phyloP scores from a whole-genome alignment of 2,797 vertebrate species.

The Leucoraja ocellata region DNA sequence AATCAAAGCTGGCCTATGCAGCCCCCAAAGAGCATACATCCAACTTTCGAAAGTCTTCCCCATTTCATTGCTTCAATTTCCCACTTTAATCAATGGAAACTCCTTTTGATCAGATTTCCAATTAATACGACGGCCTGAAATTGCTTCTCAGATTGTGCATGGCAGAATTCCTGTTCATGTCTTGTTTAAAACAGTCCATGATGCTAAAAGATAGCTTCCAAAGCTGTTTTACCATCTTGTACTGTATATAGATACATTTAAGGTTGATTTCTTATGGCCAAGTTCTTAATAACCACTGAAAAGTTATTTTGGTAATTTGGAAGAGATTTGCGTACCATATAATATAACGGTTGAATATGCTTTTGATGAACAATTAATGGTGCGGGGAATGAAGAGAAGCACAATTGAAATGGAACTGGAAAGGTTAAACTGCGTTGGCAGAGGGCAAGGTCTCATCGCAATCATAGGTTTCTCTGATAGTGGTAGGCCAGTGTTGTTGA shows the following conservation, averaged over 20 bases:
- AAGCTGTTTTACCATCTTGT: neutral
- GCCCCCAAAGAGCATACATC: neutral
- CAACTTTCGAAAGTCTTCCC: neutral
- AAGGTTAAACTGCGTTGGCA: neutral
- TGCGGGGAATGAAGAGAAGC: neutral
- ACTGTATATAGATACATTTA: neutral
- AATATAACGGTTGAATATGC: neutral
- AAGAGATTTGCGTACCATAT: neutral
- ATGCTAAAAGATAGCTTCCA: neutral
- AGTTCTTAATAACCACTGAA: neutral
- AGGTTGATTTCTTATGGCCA: neutral
- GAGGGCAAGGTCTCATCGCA: neutral
- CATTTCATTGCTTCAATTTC: neutral
- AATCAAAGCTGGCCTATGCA: neutral
- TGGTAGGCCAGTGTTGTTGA: neutral
- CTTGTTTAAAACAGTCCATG: neutral
- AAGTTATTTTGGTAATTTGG: neutral
- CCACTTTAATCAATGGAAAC: neutral
- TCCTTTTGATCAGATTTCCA: neutral
- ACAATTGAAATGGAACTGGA: neutral
- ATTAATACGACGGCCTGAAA: neutral
- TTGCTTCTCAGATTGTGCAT: neutral
- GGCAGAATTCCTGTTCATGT: neutral
- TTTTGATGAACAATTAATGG: neutral
- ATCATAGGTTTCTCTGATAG: neutral